Evolutionary conservation across 2,888 invertebrate species (phyloP).

Genomic region (Drosophila fulvimacula): DNA sequence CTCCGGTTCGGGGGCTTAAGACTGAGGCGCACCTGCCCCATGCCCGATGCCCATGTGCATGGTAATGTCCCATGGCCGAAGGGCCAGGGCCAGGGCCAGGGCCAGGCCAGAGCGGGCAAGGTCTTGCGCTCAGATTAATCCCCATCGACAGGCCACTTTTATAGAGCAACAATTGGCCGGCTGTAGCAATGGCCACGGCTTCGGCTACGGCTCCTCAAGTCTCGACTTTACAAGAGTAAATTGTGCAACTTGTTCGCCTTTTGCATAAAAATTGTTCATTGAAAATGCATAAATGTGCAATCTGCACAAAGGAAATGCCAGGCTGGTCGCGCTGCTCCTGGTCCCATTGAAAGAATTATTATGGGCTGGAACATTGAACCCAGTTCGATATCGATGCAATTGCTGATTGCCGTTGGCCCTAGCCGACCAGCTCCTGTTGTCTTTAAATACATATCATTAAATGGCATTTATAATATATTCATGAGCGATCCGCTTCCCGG

Average conservation of each 20-base stretch:
- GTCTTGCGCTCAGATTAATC: conserved; percentile 76
- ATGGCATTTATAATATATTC: conserved; percentile 77
- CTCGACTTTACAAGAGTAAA: conserved; percentile 75
- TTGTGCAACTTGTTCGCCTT: conserved; percentile 81
- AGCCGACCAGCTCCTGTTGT: conserved; percentile 42
- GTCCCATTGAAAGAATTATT: conserved; percentile 68
- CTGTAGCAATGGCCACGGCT: conserved; percentile 1
- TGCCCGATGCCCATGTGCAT: conserved; percentile 15
- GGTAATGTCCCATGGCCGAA: conserved; percentile 34
- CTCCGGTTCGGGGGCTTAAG: conserved; percentile 11
- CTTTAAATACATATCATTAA: conserved; percentile 78
- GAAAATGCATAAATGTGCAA: conserved; percentile 81
- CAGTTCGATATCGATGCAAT: conserved; percentile 76
- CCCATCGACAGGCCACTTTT: conserved; percentile 73
- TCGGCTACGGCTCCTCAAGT: conserved; percentile 31
- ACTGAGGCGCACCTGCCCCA: conserved; percentile 60
- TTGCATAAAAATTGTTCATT: conserved; percentile 80
- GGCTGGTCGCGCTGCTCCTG: conserved; percentile 22
- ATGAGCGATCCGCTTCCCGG: conserved; percentile 74
- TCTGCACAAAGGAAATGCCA: conserved; percentile 72
- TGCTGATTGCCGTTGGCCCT: conserved; percentile 67
- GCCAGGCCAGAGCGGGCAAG: conserved; percentile 41
- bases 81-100: conserved; percentile 34
- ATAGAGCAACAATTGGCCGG: conserved; percentile 75
- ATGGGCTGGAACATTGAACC: conserved; percentile 75